A percentile compares a stretch with the other conserved stretches of the same genome.
These are phyloP conservation scores for Dione vanillae DNA, from an alignment of 2,888 invertebrate species.

Conservation along the genomic window DNA sequence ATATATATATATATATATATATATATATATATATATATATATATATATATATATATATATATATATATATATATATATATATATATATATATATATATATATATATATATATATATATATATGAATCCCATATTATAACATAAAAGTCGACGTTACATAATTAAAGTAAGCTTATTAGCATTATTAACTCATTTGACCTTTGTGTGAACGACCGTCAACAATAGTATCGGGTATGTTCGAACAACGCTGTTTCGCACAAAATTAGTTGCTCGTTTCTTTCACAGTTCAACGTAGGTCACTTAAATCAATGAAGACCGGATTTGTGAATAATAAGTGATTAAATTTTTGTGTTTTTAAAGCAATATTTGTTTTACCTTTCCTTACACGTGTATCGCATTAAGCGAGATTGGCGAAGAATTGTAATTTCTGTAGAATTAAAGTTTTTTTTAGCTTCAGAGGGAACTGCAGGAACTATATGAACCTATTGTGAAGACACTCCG, in stretches of 20 bases:
- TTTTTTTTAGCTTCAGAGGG: too few species aligned
- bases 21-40: background rate
- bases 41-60: too few species aligned
- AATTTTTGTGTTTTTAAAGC: background rate
- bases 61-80: background rate
- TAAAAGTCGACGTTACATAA: slow-evolving; percentile 12
- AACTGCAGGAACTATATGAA: too few species aligned
- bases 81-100: background rate
- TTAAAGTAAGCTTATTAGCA: slow-evolving; percentile 23
- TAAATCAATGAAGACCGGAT: slow-evolving; percentile 5
- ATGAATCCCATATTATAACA: background rate
- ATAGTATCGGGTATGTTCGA: slow-evolving; percentile 9
- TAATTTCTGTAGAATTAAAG: too few species aligned
- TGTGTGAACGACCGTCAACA: slow-evolving; percentile 27
- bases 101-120: background rate
- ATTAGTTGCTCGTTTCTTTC: slow-evolving; percentile 16
- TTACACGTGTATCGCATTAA: background rate
- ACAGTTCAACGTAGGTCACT: slow-evolving; percentile 25
- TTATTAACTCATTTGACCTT: slow-evolving; percentile 26
- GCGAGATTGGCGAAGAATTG: too few species aligned
- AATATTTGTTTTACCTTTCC: background rate
- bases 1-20: background rate
- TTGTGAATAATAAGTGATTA: background rate
- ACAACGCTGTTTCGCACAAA: slow-evolving; percentile 21
- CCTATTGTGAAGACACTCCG: too few species aligned